Base-by-base conservation (phyloP, 2,888 invertebrate species). In the Urechis unicinctus region DNA sequence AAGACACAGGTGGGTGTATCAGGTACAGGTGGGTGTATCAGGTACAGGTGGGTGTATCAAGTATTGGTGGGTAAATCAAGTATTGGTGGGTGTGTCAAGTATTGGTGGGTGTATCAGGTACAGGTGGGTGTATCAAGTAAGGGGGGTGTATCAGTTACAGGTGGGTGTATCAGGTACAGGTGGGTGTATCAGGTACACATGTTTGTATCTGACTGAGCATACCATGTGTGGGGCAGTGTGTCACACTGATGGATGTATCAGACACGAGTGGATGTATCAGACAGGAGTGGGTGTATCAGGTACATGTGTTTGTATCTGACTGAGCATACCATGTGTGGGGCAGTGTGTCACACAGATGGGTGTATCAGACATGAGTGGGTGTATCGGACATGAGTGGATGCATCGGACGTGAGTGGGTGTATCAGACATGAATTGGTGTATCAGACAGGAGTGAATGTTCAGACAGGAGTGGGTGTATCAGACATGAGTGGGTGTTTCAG, bases 21-120 rank as follows among this genome's bases (percentile, higher is more conserved):
- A 82, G 88, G 0, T 88, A 89, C 78, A 81, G 80, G 75, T 74
- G 43, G 25, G 61, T 88, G 88, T 65, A 85, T 89, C 21, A 82
- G 88, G 0, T 88, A 89, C 78, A 81, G 80, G 75, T 74, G 43
- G 25, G 61, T 88, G 88, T 65, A 85, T 89, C 21, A 82, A 88
- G 0, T 88, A 89, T 78, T 81, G 80, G 75, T 74, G 43, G 25
- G 61, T 53, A 5, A 43, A 25, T 0, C 31, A 28, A 5, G 9
- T 53, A 28, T 2, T 6, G 3, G 21, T 26, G 30, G 13, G 22
- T 53, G 6, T 30, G 25, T 0, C 31, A 28, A 5, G 9, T 53
- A 28, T 2, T 6, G 3, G 21, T 26, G 30, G 13, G 22, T 53
- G 6, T 30, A 25, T 0, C 31, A 28, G 6, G 9, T 53, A 28